Evolutionary conservation across 2,797 vertebrate species (phyloP).

Genomic region (Malurus splendens): DNA sequence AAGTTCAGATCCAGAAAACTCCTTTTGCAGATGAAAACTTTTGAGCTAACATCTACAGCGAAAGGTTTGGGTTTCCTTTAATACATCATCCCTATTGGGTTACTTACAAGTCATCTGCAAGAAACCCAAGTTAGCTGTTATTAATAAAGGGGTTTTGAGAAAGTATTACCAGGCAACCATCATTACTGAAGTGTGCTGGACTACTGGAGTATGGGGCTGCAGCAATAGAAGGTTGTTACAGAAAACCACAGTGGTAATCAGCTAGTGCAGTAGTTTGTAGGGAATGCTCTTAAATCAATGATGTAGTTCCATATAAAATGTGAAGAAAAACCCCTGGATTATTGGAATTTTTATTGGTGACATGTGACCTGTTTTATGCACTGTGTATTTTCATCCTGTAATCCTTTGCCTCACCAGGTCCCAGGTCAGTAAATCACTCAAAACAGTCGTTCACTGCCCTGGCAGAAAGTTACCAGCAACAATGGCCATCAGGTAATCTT

Average conservation of each 20-base stretch:
- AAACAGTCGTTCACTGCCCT: neutral
- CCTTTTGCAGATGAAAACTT: neutral
- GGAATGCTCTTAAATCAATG: neutral
- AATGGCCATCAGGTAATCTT: neutral
- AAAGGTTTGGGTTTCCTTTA: slow-evolving; percentile 26
- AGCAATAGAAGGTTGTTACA: neutral
- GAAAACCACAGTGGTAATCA: neutral
- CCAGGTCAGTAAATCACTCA: neutral
- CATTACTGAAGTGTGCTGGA: neutral
- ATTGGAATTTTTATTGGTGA: neutral
- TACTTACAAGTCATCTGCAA: slow-evolving; percentile 29
- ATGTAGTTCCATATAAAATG: neutral
- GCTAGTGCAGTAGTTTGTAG: neutral
- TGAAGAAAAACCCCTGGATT: neutral
- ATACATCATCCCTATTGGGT: slow-evolving; percentile 7
- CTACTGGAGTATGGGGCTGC: neutral
- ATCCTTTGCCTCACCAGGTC: neutral
- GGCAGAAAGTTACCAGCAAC: neutral
- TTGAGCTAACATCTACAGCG: neutral
- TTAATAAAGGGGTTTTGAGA: slow-evolving; percentile 40
- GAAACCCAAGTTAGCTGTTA: slow-evolving; percentile 10
- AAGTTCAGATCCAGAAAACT: neutral
- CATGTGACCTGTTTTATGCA: neutral
- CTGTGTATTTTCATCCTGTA: neutral
- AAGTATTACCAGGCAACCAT: slow-evolving; percentile 7